Percentiles rank a stretch among this genome's conserved stretches.
Evolutionary conservation across 2,797 vertebrate genomes (phyloP).

Genomic region (Anableps anableps): DNA sequence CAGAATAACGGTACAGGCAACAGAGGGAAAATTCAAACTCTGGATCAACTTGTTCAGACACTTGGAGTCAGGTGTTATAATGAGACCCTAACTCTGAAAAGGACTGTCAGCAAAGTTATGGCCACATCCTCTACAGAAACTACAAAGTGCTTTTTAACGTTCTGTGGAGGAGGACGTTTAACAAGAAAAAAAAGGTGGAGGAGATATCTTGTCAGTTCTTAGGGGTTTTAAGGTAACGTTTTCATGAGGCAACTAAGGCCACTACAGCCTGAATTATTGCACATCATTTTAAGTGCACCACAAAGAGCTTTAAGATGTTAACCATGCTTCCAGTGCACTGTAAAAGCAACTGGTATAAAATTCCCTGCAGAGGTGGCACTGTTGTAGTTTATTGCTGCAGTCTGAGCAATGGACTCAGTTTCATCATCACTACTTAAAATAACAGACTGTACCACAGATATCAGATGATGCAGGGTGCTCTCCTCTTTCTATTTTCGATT

Average conservation of each 20-base stretch:
- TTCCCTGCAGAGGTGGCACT: constrained; percentile 31
- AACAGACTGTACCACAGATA: constrained; percentile 33
- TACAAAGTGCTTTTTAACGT: constrained; percentile 17
- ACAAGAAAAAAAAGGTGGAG: neutral
- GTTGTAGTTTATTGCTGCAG: constrained; percentile 43
- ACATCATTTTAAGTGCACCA: constrained; percentile 38
- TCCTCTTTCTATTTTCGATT: constrained; percentile 14
- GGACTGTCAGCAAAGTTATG: constrained; percentile 18
- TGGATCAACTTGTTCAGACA: neutral
- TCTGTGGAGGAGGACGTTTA: constrained; percentile 11
- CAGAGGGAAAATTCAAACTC: constrained; percentile 16
- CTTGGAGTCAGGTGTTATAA: constrained; percentile 8
- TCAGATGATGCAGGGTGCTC: constrained; percentile 18
- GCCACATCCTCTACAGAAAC: constrained; percentile 12
- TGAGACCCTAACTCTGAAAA: constrained; percentile 11
- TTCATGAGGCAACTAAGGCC: constrained; percentile 5
- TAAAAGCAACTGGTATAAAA: constrained; percentile 40
- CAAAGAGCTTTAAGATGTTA: constrained; percentile 52
- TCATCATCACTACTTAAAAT: constrained; percentile 52
- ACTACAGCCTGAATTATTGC: constrained; percentile 32
- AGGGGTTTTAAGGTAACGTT: constrained; percentile 30
- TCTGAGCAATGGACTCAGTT: constrained; percentile 27
- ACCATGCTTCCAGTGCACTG: constrained; percentile 40
- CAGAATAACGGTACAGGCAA: neutral
- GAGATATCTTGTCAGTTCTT: neutral